Base-by-base conservation (phyloP, 2,888 invertebrate species). In the Tetramorium bicarinatum region DNA sequence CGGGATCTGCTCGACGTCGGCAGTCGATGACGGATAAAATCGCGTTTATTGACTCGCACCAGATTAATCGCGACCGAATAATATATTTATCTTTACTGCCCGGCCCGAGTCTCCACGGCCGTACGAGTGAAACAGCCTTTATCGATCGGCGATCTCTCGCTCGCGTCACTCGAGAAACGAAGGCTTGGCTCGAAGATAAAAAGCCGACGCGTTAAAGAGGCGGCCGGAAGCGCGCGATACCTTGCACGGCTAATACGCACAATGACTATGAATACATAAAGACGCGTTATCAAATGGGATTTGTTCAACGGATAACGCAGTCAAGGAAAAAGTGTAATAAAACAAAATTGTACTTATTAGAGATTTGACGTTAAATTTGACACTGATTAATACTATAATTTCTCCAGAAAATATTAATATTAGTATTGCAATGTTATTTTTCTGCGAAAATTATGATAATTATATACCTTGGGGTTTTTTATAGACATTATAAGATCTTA, bases 171-270 rank as follows among this genome's bases (percentile, higher is more conserved):
- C 87, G 91, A 91, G 91, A 93, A 94, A 93, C 88, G 93, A 94
- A 94, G 94, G 94, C 94, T 94, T 93, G 94, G 94, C 93, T 90
- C 82, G 74, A 74, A 91, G 91, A 91, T 91, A 91, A 91, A 91
- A 86, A 81, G 86, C 82, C 89, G 81, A 64, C 82, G 81, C 29
- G 21, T 62, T 80, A 54, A 64, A 91, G 90, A 87, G 81, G 79
- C 91, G 89, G 88, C 90, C 91, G 92, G 92, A 92, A 93, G 89
- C 89, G 88, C 52, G 83, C 21, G 52, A 21, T 82, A 81, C 75
- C 84, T 79, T 76, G 85, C 84, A 87, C 85, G 87, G 69, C 88
- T 84, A 88, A 89, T 85, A 83, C 88, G 85, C 81, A 64, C 83
- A 80, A 61, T 80, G 79, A 80, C 72, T 80, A 71, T 80, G 79